phyloP scores from a whole-genome alignment of 2,113 vertebrate species.

The Seriola rivoliana region DNA sequence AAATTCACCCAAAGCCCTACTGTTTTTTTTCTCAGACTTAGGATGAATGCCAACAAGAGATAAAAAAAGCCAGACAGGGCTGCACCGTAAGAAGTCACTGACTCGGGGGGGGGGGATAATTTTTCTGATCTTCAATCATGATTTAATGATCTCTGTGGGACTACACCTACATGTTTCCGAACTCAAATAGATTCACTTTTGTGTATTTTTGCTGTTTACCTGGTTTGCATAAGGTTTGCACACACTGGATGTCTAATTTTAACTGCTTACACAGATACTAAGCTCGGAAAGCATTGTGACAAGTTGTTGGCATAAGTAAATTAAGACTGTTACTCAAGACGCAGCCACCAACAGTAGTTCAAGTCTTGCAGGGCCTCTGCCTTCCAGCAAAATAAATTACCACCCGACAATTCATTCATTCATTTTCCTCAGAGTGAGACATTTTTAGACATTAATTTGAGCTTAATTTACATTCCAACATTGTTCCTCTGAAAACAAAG shows the following conservation, averaged over 20 bases:
- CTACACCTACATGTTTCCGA: background rate
- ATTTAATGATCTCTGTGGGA: background rate
- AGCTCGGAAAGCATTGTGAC: background rate
- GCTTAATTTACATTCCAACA: background rate
- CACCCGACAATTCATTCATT: background rate
- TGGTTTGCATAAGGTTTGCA: background rate
- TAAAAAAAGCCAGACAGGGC: constrained; percentile 4
- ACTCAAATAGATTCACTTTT: background rate
- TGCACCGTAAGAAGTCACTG: background rate
- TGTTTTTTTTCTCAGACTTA: background rate
- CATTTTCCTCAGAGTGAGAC: background rate
- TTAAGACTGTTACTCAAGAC: constrained; percentile 6
- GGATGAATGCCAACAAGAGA: background rate
- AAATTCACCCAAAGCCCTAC: background rate
- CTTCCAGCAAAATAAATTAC: background rate
- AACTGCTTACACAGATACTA: background rate
- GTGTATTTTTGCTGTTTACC: background rate
- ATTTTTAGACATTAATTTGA: background rate
- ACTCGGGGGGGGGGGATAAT: background rate
- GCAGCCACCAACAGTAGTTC: background rate
- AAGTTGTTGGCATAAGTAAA: constrained; percentile 10
- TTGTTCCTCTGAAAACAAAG: background rate
- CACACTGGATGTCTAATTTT: background rate
- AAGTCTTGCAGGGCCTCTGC: background rate
- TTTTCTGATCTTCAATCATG: background rate